These are phyloP conservation scores for Crioceris asparagi DNA, from an alignment of 2,888 invertebrate genomes.

Conservation along the genomic window DNA sequence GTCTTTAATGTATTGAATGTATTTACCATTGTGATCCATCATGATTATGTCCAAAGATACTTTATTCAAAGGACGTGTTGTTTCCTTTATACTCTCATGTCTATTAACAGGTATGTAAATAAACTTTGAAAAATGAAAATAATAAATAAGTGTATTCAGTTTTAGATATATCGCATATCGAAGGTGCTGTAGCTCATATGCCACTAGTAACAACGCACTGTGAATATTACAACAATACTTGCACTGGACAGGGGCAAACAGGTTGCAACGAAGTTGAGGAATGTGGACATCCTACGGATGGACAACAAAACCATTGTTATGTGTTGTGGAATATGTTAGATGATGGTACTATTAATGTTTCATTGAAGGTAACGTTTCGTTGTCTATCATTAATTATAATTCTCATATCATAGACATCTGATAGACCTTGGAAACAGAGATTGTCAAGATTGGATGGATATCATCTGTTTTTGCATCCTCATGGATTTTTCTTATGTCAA, in stretches of 20 bases:
- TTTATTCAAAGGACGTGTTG: too few relatives aligned
- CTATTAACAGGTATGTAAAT: conserved; percentile 1
- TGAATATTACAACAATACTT: conserved; percentile 57
- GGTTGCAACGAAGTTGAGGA: conserved; percentile 46
- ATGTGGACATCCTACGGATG: conserved; percentile 49
- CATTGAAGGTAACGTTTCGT: conserved; percentile 28
- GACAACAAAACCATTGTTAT: conserved; percentile 70
- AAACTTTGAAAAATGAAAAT: conserved; percentile 4
- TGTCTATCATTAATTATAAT: too few relatives aligned
- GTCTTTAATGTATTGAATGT: conserved; percentile 6
- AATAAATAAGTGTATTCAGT: conserved; percentile 4
- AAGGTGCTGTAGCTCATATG: conserved; percentile 21
- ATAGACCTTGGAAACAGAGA: too few relatives aligned
- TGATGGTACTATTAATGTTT: conserved; percentile 44
- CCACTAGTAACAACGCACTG: conserved; percentile 45
- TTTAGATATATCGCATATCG: conserved; percentile 6
- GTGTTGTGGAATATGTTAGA: conserved; percentile 68
- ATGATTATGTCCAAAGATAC: too few relatives aligned
- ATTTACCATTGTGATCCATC: neutral
- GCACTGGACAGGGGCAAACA: conserved; percentile 36
- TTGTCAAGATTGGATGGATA: too few relatives aligned
- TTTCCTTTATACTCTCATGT: too few relatives aligned
- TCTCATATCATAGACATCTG: too few relatives aligned
- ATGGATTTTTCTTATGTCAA: too few relatives aligned
- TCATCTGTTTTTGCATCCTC: too few relatives aligned